Evolutionary conservation across 2,113 vertebrate genomes (phyloP).

Genomic region (Takifugu bimaculatus): DNA sequence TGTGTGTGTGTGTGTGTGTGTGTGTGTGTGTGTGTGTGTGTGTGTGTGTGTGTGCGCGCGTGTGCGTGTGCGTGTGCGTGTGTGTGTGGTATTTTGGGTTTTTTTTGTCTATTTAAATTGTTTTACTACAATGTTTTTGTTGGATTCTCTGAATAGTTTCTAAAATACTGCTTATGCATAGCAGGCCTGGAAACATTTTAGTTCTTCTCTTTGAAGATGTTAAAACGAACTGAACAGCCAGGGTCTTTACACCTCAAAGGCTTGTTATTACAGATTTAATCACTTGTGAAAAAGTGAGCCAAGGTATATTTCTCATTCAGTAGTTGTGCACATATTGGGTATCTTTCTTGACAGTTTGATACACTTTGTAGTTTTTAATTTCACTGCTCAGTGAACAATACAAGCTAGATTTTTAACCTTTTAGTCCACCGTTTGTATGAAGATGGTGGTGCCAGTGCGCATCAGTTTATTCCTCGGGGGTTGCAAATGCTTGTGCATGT

Average conservation of each 20-base stretch:
- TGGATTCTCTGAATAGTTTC: too few species aligned
- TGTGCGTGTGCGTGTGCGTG: too few species aligned
- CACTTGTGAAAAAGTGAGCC: conserved; percentile 34
- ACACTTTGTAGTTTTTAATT: conserved; percentile 64
- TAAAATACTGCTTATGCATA: too few species aligned
- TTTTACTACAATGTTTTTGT: too few species aligned
- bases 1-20: too few species aligned
- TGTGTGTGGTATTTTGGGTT: too few species aligned
- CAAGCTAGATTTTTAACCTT: conserved; percentile 32
- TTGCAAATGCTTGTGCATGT: conserved; percentile 15
- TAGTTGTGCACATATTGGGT: conserved; percentile 17
- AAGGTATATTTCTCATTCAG: conserved; percentile 35
- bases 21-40: too few species aligned
- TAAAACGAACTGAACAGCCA: conserved; percentile 11
- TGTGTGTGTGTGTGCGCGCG: too few species aligned
- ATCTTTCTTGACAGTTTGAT: conserved; percentile 47
- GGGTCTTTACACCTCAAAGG: conserved; percentile 19
- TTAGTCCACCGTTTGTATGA: conserved; percentile 8
- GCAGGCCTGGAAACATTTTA: too few species aligned
- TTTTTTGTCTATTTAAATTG: too few species aligned
- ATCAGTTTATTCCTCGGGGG: conserved; percentile 6
- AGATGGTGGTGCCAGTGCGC: conserved; percentile 12
- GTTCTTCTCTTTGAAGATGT: neutral
- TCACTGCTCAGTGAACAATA: conserved; percentile 61
- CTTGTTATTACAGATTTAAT: conserved; percentile 48